Base-by-base conservation (phyloP, 2,888 invertebrate genomes). In the Limnephilus lunatus region DNA sequence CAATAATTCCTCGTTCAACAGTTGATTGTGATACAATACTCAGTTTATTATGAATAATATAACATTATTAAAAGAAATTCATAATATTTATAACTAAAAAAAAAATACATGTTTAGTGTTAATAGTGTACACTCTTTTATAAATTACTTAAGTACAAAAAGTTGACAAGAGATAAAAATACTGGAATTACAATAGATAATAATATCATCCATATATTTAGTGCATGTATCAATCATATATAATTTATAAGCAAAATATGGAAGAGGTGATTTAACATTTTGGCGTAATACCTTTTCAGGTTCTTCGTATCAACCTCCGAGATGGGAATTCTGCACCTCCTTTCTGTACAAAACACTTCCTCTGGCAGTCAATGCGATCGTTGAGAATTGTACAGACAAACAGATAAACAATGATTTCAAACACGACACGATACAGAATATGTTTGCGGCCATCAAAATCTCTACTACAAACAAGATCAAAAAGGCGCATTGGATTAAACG, bases 311-410 rank as follows among this genome's bases (percentile, higher is more conserved):
- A 90, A 81, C 30, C 44, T 19, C 91, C 91, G n/a, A 91, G 92
- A 80, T 93, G 92, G 93, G 87, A 91, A 44, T 92, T 92, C 90
- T 93, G 93, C 48, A 44, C 91, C 3, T 39, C 89, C 14, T 85
- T 92, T 15, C 35, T 93, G 3, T 91, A 93, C 53, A 90, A 91
- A 92, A 30, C 83, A 2, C 35, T 91, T 32, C 93, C 93, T 68
- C 81, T 92, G 30, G 93, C 92, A 11, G 91, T 92, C 15, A 80
- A 85, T n/a, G 32, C 82, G 14, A 35, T 91, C 1, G 4, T 92
- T n/a, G 90, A 91, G 19, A 91, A 82, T 25, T 12, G 25, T 32
- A 85, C 83, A 15, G 44, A 53, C 5, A n/a, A 11, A 14, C 14
- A 87, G 2, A 31, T 85, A 14, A 44, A 80, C 44, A 68, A n/a